Conservation (phyloP, 2,888 invertebrate genomes). For the Colostygia pectinataria region DNA sequence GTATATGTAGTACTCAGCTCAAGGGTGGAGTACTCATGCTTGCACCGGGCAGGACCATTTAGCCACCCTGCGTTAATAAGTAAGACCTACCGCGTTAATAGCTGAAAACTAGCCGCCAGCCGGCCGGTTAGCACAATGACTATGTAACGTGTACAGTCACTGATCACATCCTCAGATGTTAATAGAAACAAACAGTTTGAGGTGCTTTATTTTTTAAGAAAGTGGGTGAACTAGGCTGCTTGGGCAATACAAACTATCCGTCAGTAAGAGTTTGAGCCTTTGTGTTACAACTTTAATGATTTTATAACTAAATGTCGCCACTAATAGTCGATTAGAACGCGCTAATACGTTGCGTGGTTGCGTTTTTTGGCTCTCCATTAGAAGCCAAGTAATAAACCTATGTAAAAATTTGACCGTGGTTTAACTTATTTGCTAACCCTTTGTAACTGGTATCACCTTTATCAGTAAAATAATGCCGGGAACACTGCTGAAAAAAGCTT, state of each 20-base stretch:
- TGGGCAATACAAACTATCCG: not conserved
- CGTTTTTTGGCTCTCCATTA: too few relatives aligned
- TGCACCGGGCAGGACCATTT: constrained; percentile 63
- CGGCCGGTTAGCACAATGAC: constrained; percentile 59
- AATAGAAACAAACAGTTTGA: constrained; percentile 24
- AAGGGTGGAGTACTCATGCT: constrained; percentile 45
- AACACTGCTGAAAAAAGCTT: too few relatives aligned
- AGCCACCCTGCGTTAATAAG: constrained; percentile 74
- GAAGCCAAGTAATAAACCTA: too few relatives aligned
- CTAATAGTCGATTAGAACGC: too few relatives aligned
- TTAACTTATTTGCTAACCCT: too few relatives aligned
- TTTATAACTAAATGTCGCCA: too few relatives aligned
- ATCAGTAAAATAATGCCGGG: too few relatives aligned
- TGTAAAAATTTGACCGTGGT: too few relatives aligned
- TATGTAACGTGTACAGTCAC: constrained; percentile 43
- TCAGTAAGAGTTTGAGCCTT: too few relatives aligned
- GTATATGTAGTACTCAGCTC: constrained; percentile 19
- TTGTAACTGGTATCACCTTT: too few relatives aligned
- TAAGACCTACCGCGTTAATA: constrained; percentile 77
- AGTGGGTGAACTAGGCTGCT: constrained; percentile 3
- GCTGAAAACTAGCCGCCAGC: constrained; percentile 76
- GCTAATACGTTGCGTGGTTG: too few relatives aligned
- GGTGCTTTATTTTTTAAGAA: constrained; percentile 7
- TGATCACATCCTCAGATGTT: constrained; percentile 41
- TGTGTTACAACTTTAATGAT: too few relatives aligned